phyloP scores from a whole-genome alignment of 2,113 vertebrate genomes.

The Marmota flaviventris region DNA sequence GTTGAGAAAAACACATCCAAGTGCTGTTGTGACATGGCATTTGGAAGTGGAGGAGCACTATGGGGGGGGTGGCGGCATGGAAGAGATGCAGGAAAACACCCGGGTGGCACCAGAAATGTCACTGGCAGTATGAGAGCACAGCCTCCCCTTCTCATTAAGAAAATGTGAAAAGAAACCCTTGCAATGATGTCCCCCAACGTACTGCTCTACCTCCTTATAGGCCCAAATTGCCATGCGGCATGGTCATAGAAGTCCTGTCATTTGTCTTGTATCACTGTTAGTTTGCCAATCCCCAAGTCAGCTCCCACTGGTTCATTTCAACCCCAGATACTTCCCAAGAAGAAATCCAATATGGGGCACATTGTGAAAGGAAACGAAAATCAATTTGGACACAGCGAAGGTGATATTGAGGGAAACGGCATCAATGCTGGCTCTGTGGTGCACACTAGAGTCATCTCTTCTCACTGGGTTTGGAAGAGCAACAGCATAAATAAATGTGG shows the following conservation, averaged over 20 bases:
- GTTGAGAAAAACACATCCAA: conserved; percentile 78
- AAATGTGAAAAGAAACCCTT: conserved; percentile 11
- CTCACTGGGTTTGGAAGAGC: not conserved
- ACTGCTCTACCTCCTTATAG: not conserved
- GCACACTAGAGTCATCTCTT: not conserved
- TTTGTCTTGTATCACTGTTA: not conserved
- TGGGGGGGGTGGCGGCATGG: not conserved
- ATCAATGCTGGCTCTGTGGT: not conserved
- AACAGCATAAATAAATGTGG: not conserved
- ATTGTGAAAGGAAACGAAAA: not conserved
- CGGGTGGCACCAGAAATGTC: not conserved
- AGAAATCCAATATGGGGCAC: not conserved
- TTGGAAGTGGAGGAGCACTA: conserved; percentile 57
- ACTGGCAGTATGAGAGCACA: not conserved
- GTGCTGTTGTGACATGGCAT: conserved; percentile 77
- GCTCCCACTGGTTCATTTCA: not conserved
- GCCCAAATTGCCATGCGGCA: not conserved
- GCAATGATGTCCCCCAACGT: not conserved
- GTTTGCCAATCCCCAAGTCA: not conserved
- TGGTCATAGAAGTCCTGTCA: not conserved
- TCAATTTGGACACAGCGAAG: not conserved
- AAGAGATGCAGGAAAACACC: conserved; percentile 37
- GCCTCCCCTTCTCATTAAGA: not conserved
- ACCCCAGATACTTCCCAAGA: not conserved
- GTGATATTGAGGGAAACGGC: not conserved